Conservation (phyloP, 2,113 vertebrate genomes). For the Oreochromis tanganicae region DNA sequence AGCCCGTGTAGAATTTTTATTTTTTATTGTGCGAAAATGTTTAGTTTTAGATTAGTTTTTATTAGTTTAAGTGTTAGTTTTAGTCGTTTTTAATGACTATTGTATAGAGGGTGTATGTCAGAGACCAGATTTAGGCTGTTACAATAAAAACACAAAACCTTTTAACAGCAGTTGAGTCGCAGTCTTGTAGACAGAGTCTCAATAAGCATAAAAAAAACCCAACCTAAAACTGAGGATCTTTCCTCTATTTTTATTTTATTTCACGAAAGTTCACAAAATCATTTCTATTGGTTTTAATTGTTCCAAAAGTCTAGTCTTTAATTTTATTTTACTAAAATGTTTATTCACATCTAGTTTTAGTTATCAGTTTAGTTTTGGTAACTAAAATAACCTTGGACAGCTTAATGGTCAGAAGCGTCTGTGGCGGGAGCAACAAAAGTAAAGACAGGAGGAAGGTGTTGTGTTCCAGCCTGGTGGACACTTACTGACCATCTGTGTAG, state of each 20-base stretch:
- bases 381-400: not conserved
- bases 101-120: not conserved
- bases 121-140: not conserved
- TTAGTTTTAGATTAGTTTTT: not conserved
- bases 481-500: not conserved
- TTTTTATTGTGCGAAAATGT: not conserved
- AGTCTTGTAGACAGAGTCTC: not conserved
- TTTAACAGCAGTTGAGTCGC: not conserved
- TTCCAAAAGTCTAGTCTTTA: not conserved
- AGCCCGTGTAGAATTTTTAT: not conserved
- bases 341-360: not conserved
- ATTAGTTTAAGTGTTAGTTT: not conserved
- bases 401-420: not conserved
- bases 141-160: not conserved
- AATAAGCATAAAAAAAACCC: fast-evolving
- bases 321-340: not conserved
- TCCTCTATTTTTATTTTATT: not conserved
- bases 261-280: not conserved
- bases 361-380: not conserved
- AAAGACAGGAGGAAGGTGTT: not conserved
- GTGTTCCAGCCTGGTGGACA: not conserved
- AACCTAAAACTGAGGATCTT: not conserved
- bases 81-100: not conserved
- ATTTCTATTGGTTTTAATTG: not conserved
- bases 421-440: not conserved